Base-by-base conservation (phyloP, 2,888 invertebrate species). In the Dermolepida albohirtum region DNA sequence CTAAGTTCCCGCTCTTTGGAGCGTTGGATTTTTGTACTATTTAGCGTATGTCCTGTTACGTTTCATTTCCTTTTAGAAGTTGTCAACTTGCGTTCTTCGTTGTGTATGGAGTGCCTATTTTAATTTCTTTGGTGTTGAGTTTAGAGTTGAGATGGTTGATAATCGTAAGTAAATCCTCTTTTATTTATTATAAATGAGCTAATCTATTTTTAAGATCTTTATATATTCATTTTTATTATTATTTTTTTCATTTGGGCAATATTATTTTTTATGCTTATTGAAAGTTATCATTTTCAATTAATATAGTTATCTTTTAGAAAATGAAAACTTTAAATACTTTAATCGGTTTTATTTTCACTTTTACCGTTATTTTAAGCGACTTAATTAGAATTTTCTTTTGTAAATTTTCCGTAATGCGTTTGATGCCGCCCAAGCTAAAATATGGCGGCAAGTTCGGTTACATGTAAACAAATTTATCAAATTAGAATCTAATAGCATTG, bases 141-240 rank as follows among this genome's bases (percentile, higher is more conserved):
- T 39, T 17, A 17, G 11, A 16, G 22, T 17, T 34, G 59, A 59
- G 34, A 69, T 69, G 69, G 44, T 22, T 7, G 69, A 67, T 67
- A 69, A 63, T 54, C 67, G 69, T 69, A 69, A 69, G 69, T 69
- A 63, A 49, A 69, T 67, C 64, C 12, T 17, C 41, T 16, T 34
- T 63, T 67, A 69, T 67, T 27, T 51, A 7, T 40, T 5, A 49
- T 22, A 39, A 16, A 29, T 39, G 1, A 39, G 41, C 11, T 44
- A 62, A 67, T 67, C 67, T 22, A 6, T 8, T 8, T 47, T 49
- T 49, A 12, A 49, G 39, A 39, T 66, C 1, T 49, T 27, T 16
- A 11, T 11, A 29, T 29, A 12, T 16, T 12, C 39, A n/a, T 22
- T 47, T 55, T 40, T 12, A 49, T 22, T 16, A 17, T 39, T 12